These are phyloP conservation scores for Drosophila insularis DNA, from an alignment of 1,140 invertebrate genomes.

Conservation along the genomic window DNA sequence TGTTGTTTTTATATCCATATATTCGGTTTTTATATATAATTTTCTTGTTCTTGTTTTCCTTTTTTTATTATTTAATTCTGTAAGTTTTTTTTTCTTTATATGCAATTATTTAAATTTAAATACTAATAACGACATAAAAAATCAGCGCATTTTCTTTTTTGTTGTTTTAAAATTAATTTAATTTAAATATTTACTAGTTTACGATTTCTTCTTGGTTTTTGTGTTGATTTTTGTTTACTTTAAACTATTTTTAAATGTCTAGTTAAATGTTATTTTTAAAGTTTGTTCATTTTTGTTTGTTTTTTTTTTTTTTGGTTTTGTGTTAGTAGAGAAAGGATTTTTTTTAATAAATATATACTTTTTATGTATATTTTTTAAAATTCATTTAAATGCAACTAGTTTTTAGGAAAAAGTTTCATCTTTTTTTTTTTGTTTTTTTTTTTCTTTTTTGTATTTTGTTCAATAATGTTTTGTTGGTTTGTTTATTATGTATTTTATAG, in stretches of 20 bases:
- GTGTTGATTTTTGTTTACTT: slow-evolving; percentile 50
- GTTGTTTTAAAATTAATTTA: slow-evolving; percentile 76
- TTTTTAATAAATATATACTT: slow-evolving; percentile 75
- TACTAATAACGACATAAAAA: slow-evolving; percentile 82
- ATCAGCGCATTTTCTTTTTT: slow-evolving; percentile 73
- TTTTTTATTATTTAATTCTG: slow-evolving; percentile 45
- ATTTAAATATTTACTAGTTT: slow-evolving; percentile 78
- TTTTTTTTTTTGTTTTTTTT: slow-evolving; percentile 66
- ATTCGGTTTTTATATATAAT: slow-evolving; percentile 33
- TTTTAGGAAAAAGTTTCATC: slow-evolving; percentile 78
- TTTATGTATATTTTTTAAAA: slow-evolving; percentile 77
- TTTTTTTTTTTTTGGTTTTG: slow-evolving; percentile 53
- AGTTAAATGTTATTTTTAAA: slow-evolving; percentile 76
- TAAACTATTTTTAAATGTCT: slow-evolving; percentile 72
- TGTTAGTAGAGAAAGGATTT: slow-evolving; percentile 71
- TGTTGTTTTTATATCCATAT: slow-evolving; percentile 35
- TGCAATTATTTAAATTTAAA: slow-evolving; percentile 81
- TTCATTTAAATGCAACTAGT: slow-evolving; percentile 79
- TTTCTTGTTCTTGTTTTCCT: slow-evolving; percentile 24
- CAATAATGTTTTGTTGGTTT: slow-evolving; percentile 6
- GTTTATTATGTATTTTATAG: slow-evolving; percentile 47
- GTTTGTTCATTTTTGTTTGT: slow-evolving; percentile 52
- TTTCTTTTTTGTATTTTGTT: slow-evolving; percentile 46
- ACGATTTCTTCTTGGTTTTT: slow-evolving; percentile 63
- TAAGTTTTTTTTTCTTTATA: slow-evolving; percentile 56